Evolutionary conservation across 2,113 vertebrate genomes (phyloP).

Genomic region (Ptilonorhynchus violaceus): DNA sequence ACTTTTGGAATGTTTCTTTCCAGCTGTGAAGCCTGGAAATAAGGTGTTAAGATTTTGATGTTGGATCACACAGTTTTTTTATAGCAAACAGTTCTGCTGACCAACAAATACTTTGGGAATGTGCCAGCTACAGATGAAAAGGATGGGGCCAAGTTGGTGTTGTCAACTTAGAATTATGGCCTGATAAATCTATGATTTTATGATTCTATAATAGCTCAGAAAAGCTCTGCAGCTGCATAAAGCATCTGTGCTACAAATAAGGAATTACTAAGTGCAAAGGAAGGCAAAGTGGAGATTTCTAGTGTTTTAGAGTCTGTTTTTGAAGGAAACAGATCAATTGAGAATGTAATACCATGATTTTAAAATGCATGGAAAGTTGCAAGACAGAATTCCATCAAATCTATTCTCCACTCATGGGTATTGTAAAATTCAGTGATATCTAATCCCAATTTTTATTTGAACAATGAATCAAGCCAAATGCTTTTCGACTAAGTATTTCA

Average conservation of each 20-base stretch:
- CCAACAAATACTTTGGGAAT: neutral
- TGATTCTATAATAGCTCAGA: neutral
- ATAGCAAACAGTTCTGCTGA: neutral
- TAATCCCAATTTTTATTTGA: neutral
- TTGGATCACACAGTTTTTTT: neutral
- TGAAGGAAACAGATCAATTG: neutral
- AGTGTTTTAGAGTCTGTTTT: neutral
- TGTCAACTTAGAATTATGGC: neutral
- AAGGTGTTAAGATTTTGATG: neutral
- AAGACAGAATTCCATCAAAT: neutral
- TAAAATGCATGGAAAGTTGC: neutral
- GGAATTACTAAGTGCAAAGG: neutral
- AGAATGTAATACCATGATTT: neutral
- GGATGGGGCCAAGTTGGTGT: neutral
- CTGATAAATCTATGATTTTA: neutral
- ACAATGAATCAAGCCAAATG: neutral
- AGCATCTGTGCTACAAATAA: neutral
- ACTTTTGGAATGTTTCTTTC: neutral
- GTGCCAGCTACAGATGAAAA: neutral
- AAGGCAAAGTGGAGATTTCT: neutral
- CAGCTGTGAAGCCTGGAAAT: neutral
- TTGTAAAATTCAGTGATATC: neutral
- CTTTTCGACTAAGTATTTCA: neutral
- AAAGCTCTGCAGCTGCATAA: neutral
- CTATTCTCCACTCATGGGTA: neutral